Conservation (phyloP, 2,113 vertebrate species). For the Terrapene triunguis region DNA sequence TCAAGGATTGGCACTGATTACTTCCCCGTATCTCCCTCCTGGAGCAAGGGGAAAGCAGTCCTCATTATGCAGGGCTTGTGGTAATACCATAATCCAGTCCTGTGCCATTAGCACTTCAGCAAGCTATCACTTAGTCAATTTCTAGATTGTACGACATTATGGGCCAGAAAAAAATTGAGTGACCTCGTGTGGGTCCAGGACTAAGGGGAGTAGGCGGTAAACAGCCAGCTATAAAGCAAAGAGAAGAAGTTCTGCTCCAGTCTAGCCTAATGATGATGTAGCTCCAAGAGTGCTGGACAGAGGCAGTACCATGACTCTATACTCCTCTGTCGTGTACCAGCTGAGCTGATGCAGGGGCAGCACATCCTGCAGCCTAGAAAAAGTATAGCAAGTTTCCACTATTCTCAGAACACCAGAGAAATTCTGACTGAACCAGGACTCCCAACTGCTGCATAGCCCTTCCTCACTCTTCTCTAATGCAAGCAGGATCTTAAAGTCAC, state of each 20-base stretch:
- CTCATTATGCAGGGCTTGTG: not conserved
- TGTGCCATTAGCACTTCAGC: not conserved
- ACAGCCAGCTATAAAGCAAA: not conserved
- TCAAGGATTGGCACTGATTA: not conserved
- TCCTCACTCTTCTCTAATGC: not conserved
- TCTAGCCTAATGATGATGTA: accelerated
- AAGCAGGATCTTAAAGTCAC: not conserved
- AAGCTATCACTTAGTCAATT: not conserved
- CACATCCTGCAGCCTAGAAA: not conserved
- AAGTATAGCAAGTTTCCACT: not conserved
- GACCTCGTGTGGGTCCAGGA: not conserved
- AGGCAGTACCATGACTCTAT: not conserved
- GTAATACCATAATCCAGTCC: not conserved
- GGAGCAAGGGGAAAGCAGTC: not conserved
- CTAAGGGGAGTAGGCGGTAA: not conserved
- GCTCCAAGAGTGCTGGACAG: not conserved
- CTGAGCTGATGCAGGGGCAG: not conserved
- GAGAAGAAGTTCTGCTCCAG: not conserved
- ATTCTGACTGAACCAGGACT: not conserved
- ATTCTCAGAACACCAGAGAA: not conserved
- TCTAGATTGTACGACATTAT: not conserved
- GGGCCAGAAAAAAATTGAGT: not conserved
- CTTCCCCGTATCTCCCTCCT: not conserved
- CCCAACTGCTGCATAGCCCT: not conserved
- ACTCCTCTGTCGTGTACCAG: not conserved